Evolutionary conservation across 2,888 invertebrate species (phyloP).

Genomic region (Bibio marci): DNA sequence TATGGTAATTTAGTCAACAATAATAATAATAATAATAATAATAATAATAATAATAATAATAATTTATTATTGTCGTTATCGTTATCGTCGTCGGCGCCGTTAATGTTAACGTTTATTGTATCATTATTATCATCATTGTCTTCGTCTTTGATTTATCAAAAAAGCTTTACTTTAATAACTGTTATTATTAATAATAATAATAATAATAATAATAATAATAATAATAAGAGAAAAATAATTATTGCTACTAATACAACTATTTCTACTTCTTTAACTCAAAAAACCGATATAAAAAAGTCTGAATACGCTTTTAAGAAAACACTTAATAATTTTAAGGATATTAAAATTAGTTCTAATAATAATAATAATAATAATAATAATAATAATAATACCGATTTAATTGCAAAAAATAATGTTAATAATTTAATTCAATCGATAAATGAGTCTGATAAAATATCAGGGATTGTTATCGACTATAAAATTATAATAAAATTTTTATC

Average conservation of each 20-base stretch:
- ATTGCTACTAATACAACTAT: slow-evolving; percentile 3
- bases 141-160: too few relatives aligned
- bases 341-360: slow-evolving; percentile 3
- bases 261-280: slow-evolving; percentile 4
- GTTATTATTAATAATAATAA: neutral
- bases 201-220: too few relatives aligned
- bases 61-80: too few relatives aligned
- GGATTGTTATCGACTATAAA: slow-evolving; percentile 3
- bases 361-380: neutral
- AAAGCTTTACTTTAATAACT: neutral
- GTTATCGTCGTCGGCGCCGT: too few relatives aligned
- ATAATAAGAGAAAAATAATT: too few relatives aligned
- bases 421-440: neutral
- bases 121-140: too few relatives aligned
- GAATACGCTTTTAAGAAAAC: slow-evolving; percentile 43
- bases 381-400: neutral
- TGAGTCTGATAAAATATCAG: slow-evolving; percentile 6
- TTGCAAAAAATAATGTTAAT: neutral
- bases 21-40: neutral
- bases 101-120: neutral
- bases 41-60: neutral
- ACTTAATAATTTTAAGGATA: slow-evolving; percentile 30
- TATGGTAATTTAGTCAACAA: neutral
- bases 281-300: slow-evolving; percentile 40
- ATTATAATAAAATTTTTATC: neutral